Evolutionary conservation across 2,888 invertebrate genomes (phyloP), one percentile per base, ranked within the genome.

Genomic region (Drosophila macrospina): DNA sequence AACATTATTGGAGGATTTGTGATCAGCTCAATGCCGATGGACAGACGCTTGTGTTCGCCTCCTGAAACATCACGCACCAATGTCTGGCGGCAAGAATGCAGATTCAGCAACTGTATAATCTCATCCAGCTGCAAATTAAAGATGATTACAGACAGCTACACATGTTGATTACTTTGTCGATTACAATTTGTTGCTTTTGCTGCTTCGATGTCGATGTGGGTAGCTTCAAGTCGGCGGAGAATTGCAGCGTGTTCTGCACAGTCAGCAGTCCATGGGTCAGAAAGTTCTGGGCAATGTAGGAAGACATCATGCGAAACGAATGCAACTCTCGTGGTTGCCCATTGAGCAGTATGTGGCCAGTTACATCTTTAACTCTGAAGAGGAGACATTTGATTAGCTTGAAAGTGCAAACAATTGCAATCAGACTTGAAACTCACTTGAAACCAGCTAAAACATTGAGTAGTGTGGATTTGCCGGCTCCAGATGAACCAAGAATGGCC

Each of bases 1-100:
- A 98, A 97, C 96, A 98, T 97, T 47, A 98, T 94, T 1, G 97
- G 96, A 0, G 98, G 98, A 92, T 98, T 97, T 89, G 95, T 97
- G 78, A 98, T 94, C 74, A 98, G 93, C 93, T 98, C 98, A 66
- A 97, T 93, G 15, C 97, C 98, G 65, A 98, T 97, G 0, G 98
- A 96, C 30, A 98, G 93, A 78, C 98, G 94, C 92, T 98, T 98
- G 82, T 95, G 95, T 92, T 98, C 97, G 1, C 98, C 98, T 1
- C 98, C 98, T 2, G 98, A 98, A 48, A 98, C 93, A 45, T 94
- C 93, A 3, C 93, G 93, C 0, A 96, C 95, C 71, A 95, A 93
- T 0, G 96, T 96, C 77, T 95, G 92, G 42, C 94, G 93, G 54
- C 94, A 94, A 54, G 93, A 93, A 62, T 93, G 93, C 71, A 98